Conservation (phyloP, 2,113 vertebrate species). For the Nannobrachium achirus region DNA sequence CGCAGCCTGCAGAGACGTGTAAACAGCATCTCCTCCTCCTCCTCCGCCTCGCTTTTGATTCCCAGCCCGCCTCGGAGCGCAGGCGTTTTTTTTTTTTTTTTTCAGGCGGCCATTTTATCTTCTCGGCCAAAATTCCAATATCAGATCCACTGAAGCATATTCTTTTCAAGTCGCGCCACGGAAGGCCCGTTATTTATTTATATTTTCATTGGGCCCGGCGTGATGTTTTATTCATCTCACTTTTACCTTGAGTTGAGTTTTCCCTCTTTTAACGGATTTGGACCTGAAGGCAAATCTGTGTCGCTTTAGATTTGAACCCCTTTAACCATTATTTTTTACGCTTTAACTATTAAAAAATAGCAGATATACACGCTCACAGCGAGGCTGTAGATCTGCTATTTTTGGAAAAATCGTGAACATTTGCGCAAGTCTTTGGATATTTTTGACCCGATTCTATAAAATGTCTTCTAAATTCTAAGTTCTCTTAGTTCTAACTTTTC, state of each 20-base stretch:
- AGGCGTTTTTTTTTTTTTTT: no score
- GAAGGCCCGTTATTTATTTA: constrained; percentile 60
- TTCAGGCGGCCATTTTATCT: constrained; percentile 54
- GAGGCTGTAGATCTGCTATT: no score
- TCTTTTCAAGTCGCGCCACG: constrained; percentile 31
- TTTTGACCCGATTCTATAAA: no score
- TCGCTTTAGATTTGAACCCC: no score
- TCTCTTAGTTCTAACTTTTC: no score
- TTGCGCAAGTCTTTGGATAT: no score
- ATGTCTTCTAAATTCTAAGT: no score
- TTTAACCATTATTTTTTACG: no score
- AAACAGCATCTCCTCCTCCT: constrained; percentile 46
- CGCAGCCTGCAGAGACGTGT: constrained; percentile 41
- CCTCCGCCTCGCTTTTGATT: constrained; percentile 14
- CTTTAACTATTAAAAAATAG: no score
- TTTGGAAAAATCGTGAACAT: no score
- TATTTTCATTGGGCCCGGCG: constrained; percentile 30
- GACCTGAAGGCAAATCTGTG: no score
- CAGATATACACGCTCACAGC: no score
- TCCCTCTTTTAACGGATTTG: neutral
- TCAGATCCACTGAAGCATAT: constrained; percentile 40
- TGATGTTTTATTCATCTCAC: constrained; percentile 51
- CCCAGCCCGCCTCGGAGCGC: constrained; percentile 22
- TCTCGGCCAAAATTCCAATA: constrained; percentile 42
- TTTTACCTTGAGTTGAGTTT: constrained; percentile 32